Evolutionary conservation across 2,113 vertebrate species (phyloP), one percentile per base, ranked within the genome.

Genomic region (Lynx canadensis): DNA sequence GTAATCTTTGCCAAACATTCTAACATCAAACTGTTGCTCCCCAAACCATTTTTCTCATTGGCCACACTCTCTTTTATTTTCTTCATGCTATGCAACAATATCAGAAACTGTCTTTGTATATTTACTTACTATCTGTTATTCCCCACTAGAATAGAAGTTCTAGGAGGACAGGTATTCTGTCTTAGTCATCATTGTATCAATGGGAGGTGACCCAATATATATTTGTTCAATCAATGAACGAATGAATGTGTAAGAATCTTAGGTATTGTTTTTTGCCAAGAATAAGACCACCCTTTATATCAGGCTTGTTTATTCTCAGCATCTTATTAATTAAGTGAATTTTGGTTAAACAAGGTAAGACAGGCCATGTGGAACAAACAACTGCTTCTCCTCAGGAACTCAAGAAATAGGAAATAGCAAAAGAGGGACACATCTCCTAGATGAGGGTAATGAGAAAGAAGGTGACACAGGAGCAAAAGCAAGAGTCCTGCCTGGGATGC

Each of bases 281-380:
- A 41, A 19, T 79, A 31, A n/a, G 18, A n/a, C 10, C 1, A 86
- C 10, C 18, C 13, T 73, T 91, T 87, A 63, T 0, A 48, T 19
- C 7, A 71, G 16, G 27, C 6, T 89, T 74, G 14, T 89, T 96
- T 83, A n/a, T 1, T 76, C 13, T 87, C 55, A 91, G 2, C 65
- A 57, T 68, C 18, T 57, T 79, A 83, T 52, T 41, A 86, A 29
- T 65, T 92, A 50, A 82, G 38, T 68, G 21, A 94, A 81, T 92
- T 96, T 86, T 88, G 4, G 78, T 65, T 79, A 94, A 84, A 92
- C 33, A 90, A 82, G 25, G 29, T 84, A 87, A 94, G 23, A 48
- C 2, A 74, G 19, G 6, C 19, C 23, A 52, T 23, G 15, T 69
- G 36, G 36, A 66, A 80, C 5, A 85, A 57, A 4, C 13, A 81